Evolutionary conservation across 2,113 vertebrate genomes (phyloP).

Genomic region (Suncus etruscus): DNA sequence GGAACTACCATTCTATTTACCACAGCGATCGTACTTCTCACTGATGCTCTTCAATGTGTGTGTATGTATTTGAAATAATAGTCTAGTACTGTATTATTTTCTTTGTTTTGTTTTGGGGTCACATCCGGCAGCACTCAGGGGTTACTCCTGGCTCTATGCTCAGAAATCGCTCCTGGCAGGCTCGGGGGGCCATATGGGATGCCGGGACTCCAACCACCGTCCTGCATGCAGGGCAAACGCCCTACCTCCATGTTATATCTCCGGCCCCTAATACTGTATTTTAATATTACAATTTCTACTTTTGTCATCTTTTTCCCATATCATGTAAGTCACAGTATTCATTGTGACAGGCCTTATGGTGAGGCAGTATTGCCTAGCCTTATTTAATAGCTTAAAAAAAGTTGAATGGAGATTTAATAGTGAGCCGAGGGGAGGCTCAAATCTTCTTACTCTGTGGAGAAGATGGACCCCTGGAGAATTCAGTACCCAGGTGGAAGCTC

Average conservation of each 20-base stretch:
- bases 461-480: not conserved
- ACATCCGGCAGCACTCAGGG: too few species aligned
- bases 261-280: not conserved
- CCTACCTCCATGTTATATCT: too few species aligned
- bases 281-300: not conserved
- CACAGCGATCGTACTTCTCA: not conserved
- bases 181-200: too few species aligned
- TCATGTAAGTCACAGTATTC: not conserved
- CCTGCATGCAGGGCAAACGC: too few species aligned
- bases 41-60: not conserved
- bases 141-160: too few species aligned
- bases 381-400: not conserved
- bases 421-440: not conserved
- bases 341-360: not conserved
- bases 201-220: too few species aligned
- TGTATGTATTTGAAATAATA: not conserved
- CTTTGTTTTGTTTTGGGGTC: too few species aligned
- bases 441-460: not conserved
- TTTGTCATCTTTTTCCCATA: not conserved
- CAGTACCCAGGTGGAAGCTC: not conserved
- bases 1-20: not conserved
- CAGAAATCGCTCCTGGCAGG: too few species aligned
- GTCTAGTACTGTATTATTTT: not conserved
- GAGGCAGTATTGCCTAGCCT: not conserved
- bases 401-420: not conserved